Evolutionary conservation across 2,888 invertebrate species (phyloP).

Genomic region (Clanis bilineata): DNA sequence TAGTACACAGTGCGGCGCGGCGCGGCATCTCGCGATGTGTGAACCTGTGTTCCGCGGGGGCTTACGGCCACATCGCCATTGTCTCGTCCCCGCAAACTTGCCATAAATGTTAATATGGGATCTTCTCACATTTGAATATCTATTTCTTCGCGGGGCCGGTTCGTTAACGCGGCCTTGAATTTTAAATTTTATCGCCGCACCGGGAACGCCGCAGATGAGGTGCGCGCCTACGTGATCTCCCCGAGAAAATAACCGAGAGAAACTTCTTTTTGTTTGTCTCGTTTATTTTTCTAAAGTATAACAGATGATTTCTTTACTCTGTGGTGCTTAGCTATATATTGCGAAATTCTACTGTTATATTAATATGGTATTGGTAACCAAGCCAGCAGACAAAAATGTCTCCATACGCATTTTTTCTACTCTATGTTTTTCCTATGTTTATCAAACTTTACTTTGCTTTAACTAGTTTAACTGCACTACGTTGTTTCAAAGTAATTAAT

Average conservation of each 20-base stretch:
- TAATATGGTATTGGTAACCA: background rate
- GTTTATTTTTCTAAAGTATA: conserved; percentile 56
- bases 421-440: background rate
- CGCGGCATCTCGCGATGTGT: conserved; percentile 24
- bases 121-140: conserved; percentile 82
- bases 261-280: conserved; percentile 68
- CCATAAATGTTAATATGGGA: conserved; percentile 83
- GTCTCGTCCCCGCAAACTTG: conserved; percentile 80
- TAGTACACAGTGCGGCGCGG: background rate
- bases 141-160: conserved; percentile 82
- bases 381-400: background rate
- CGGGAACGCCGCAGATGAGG: conserved; percentile 76
- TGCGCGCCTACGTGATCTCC: conserved; percentile 79
- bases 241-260: conserved; percentile 69
- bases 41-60: conserved; percentile 52
- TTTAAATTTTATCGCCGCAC: conserved; percentile 80
- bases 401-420: no score
- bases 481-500: conserved; percentile 10
- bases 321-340: background rate
- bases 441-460: background rate
- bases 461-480: background rate
- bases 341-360: background rate
- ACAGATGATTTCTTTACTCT: conserved; percentile 39
- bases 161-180: conserved; percentile 83
- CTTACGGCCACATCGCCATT: conserved; percentile 59